Evolutionary conservation across 1,140 invertebrate species (phyloP), one percentile per base, ranked within the genome.

Genomic region (Campoletis sonorensis): DNA sequence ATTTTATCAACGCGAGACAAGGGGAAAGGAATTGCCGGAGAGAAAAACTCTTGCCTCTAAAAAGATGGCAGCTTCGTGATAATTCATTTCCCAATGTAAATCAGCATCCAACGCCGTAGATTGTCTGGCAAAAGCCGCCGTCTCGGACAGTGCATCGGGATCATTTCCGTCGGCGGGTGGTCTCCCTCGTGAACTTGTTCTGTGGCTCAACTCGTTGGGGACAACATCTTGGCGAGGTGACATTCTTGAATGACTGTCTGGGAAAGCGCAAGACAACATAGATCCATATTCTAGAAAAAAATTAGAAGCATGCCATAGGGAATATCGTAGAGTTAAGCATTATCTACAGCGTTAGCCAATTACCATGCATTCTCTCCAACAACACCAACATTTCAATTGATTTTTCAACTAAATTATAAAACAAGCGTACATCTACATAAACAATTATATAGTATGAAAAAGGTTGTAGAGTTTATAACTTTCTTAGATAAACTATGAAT

Each of bases 11-110:
- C 30, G 7, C 2, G 30, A 33, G 7, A 33, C 30, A 4, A 33
- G 7, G 30, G 7, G 7, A 33, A 33, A 33, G 30, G 7, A 33
- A 33, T 33, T 33, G 30, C 30, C 30, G 30, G 30, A 33, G 30
- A 33, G 30, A 33, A 33, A 33, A 33, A 7, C 30, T 33, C 3
- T 7, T 45, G 96, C 96, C 92, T 97, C 95, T 86, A 97, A 93
- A 91, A 96, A 97, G 87, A 98, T 98, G 73, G 97, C 95, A 64
- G 97, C 96, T 89, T 98, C 97, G 87, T 97, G 96, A 91, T 97
- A 98, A 91, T 97, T 98, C 94, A 97, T 96, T 88, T 96, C 95
- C 97, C 97, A 98, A 84, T 95, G 94, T 71, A 91, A 85, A 45
- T 92, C 90, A 10, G 88, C 84, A 61, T 92, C 89, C 30, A 89